Evolutionary conservation across 1,140 invertebrate genomes (phyloP).

Genomic region (Calliopsis andreniformis): DNA sequence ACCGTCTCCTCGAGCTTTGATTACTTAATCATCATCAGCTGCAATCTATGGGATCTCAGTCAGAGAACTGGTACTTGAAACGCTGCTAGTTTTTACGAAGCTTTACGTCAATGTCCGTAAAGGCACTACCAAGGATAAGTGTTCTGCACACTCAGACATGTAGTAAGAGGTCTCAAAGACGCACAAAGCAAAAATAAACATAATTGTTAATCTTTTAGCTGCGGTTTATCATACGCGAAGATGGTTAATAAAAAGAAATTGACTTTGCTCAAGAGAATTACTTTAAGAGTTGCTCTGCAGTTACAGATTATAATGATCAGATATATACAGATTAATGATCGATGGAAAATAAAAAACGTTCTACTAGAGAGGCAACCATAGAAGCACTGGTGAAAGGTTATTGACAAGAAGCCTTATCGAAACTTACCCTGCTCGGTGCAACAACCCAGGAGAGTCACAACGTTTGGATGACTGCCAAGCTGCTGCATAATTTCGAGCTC

Average conservation of each 20-base stretch:
- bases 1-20: not conserved
- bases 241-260: not conserved
- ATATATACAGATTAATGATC: no score
- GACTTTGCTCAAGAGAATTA: no score
- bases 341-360: no score
- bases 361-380: no score
- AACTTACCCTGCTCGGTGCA: slow-evolving; percentile 90
- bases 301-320: no score
- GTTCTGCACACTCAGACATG: slow-evolving; percentile 3
- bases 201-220: not conserved
- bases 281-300: no score
- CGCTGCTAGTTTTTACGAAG: slow-evolving; percentile 45
- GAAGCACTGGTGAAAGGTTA: no score
- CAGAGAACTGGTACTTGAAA: slow-evolving; percentile 37
- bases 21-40: slow-evolving; percentile 42
- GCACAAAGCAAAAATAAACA: not conserved
- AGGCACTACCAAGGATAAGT: slow-evolving; percentile 48
- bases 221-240: not conserved
- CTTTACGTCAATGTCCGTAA: slow-evolving; percentile 15
- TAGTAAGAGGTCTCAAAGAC: not conserved
- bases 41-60: slow-evolving; percentile 24
- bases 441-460: slow-evolving; percentile 91
- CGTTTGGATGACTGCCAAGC: slow-evolving; percentile 92
- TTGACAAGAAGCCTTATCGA: no score
- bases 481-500: slow-evolving; percentile 93